Evolutionary conservation across 2,113 vertebrate genomes (phyloP), one percentile per base, ranked within the genome.

Genomic region (Callipepla squamata): DNA sequence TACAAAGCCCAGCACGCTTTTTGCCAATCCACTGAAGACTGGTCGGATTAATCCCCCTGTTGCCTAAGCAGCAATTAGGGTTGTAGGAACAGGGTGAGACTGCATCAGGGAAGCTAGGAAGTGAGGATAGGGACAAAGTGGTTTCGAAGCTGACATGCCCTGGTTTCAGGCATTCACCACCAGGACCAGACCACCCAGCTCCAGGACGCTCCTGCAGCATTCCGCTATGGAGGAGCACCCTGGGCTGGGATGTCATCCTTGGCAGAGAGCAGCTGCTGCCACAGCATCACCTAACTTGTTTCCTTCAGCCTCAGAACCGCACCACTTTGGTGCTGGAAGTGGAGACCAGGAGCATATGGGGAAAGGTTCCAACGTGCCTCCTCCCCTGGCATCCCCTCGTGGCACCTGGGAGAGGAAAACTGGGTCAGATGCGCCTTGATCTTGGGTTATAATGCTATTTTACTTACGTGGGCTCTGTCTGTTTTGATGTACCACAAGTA

Each of bases 371-470:
- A 50, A 44, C 25, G 22, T 57, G 3, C 19, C 19, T 47, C 38
- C 45, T 89, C 34, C 28, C 21, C 4, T 26, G 30, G 58, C 82
- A 68, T 18, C 38, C 7, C 20, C 42, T 53, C 0, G 0, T 5
- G 16, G 34, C 48, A 65, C 36, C 77, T 16, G 44, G 28, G 48
- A 48, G 17, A n/a, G 11, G 23, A 58, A 34, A 44, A 17, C 7
- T 2, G 77, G 38, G 6, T 45, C 21, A 3, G 10, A 18, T 5
- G 47, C 25, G 4, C 9, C 83, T 7, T 1, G 13, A 14, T 8
- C 36, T 9, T 19, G 3, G 0, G 2, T 3, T 20, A 42, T 8
- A 9, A 30, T 1, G 19, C 13, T 4, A 1, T 7, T 44, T 21
- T 25, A 25, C 23, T 44, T 11, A 21, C 81, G 1, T 0, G 3